Conservation (phyloP, 2,113 vertebrate genomes). For the Cynocephalus volans region DNA sequence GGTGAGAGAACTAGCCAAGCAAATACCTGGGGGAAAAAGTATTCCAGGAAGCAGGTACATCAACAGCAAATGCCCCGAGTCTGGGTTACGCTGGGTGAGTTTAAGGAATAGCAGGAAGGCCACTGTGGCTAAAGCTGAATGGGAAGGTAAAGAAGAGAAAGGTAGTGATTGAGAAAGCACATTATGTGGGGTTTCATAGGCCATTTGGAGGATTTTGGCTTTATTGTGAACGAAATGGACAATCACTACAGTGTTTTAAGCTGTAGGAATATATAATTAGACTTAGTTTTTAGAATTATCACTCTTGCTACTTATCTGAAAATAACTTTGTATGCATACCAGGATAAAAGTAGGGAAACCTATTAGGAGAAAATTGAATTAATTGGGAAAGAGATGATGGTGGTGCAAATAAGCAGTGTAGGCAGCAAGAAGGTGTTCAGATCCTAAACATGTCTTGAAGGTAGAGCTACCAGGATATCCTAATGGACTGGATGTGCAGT, state of each 20-base stretch:
- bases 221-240: background rate
- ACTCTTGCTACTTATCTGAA: background rate
- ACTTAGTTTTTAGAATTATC: background rate
- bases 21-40: background rate
- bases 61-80: background rate
- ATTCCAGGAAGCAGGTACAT: background rate
- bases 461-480: background rate
- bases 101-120: background rate
- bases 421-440: background rate
- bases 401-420: background rate
- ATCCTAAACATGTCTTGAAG: background rate
- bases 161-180: background rate
- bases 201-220: background rate
- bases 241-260: background rate
- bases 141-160: background rate
- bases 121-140: background rate
- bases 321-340: background rate
- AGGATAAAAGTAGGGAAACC: background rate
- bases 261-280: background rate
- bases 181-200: background rate
- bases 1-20: background rate
- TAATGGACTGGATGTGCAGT: background rate
- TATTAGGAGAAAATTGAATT: background rate
- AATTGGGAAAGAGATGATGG: background rate
- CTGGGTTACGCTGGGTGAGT: background rate